These are phyloP conservation scores for Hetaerina titia DNA, from an alignment of 2,888 invertebrate genomes.

Conservation along the genomic window DNA sequence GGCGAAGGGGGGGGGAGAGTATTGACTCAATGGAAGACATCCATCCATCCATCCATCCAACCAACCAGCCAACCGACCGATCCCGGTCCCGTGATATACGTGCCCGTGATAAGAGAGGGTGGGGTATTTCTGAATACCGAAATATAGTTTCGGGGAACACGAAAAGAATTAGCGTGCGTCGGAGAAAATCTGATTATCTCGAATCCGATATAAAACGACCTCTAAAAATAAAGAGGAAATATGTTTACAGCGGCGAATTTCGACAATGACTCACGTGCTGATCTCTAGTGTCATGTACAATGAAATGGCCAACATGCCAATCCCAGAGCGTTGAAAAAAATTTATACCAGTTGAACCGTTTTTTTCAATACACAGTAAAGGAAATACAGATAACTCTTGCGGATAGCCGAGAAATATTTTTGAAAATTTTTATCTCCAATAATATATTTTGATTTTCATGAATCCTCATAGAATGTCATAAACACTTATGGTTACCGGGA, in stretches of 20 bases:
- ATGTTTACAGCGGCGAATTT: background rate
- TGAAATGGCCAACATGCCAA: too few relatives aligned
- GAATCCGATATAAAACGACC: background rate
- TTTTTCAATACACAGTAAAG: too few relatives aligned
- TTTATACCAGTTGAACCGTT: too few relatives aligned
- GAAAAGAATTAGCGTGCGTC: background rate
- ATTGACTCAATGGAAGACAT: slow-evolving; percentile 39
- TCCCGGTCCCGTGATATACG: background rate
- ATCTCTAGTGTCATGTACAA: background rate
- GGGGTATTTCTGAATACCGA: background rate
- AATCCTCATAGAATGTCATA: too few relatives aligned
- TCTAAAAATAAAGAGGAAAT: background rate
- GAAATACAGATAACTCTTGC: too few relatives aligned
- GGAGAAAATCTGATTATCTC: background rate
- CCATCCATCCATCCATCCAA: background rate
- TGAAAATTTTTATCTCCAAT: too few relatives aligned
- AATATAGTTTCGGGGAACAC: slow-evolving; percentile 4
- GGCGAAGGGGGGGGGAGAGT: background rate
- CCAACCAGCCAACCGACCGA: background rate
- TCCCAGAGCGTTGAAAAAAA: too few relatives aligned
- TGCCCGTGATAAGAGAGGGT: background rate
- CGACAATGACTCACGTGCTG: background rate
- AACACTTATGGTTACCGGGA: too few relatives aligned
- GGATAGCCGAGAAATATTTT: too few relatives aligned
- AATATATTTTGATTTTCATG: too few relatives aligned